Evolutionary conservation across 92 coral and sea anemone genomes (phyloP).

Genomic region (Blastomussa wellsi): DNA sequence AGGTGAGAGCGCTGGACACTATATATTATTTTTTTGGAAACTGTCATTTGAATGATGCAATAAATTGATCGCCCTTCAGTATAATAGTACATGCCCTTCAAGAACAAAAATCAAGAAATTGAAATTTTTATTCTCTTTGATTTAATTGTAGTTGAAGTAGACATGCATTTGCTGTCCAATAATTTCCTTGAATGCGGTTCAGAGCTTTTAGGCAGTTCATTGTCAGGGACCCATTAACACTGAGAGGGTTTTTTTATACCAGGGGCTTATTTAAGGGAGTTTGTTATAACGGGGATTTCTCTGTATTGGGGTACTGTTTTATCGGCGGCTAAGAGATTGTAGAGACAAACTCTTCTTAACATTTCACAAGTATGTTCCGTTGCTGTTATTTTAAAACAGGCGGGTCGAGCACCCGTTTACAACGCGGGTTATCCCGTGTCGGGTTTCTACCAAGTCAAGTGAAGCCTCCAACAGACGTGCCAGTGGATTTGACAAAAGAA

Average conservation of each 20-base stretch:
- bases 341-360: neutral
- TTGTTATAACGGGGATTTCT: neutral
- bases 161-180: too few species aligned
- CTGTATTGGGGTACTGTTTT: neutral
- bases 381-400: slow-evolving; percentile 10
- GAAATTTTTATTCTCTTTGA: neutral
- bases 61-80: neutral
- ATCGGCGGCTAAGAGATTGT: neutral
- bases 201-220: too few species aligned
- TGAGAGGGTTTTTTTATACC: too few species aligned
- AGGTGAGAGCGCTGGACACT: slow-evolving; percentile 40
- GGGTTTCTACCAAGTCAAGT: slow-evolving; percentile 87
- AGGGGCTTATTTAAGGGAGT: neutral
- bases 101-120: neutral
- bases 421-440: slow-evolving; percentile 90
- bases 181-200: too few species aligned
- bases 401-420: slow-evolving; percentile 51
- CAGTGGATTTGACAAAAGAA: slow-evolving; percentile 74
- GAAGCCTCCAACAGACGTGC: slow-evolving; percentile 84
- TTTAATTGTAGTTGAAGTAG: too few species aligned
- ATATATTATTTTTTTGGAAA: neutral
- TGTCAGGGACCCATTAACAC: too few species aligned
- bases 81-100: too few species aligned
- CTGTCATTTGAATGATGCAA: neutral
- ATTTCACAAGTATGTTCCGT: neutral